phyloP scores from a whole-genome alignment of 2,113 vertebrate genomes.

The Actenoides hombroni region DNA sequence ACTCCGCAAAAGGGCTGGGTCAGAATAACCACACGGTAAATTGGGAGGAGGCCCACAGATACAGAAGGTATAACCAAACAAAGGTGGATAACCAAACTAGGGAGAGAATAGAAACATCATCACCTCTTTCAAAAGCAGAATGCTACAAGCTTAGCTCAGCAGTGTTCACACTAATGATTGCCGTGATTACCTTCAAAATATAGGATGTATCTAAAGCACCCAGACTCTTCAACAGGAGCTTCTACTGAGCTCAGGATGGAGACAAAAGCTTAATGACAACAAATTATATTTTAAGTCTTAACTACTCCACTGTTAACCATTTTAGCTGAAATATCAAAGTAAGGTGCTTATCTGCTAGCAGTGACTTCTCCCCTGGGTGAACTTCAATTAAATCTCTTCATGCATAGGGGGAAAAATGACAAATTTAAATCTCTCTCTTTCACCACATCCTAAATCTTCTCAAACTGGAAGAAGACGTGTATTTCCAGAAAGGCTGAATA shows the following conservation, averaged over 20 bases:
- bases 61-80: neutral
- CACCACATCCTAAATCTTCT: constrained; percentile 37
- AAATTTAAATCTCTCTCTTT: constrained; percentile 11
- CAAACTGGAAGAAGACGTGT: constrained; percentile 19
- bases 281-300: constrained; percentile 51
- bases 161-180: neutral
- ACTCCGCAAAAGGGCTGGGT: neutral
- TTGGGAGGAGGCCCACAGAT: neutral
- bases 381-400: constrained; percentile 34
- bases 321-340: constrained; percentile 54
- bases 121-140: neutral
- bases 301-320: constrained; percentile 37
- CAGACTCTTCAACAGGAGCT: neutral
- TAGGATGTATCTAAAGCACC: neutral
- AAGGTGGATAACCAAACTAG: neutral
- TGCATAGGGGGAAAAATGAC: neutral
- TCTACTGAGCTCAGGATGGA: neutral
- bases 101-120: neutral
- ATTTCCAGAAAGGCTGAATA: constrained; percentile 15
- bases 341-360: constrained; percentile 44
- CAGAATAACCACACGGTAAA: neutral
- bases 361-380: constrained; percentile 34
- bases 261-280: constrained; percentile 45
- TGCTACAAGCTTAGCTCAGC: neutral
- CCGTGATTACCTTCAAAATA: neutral